A percentile compares a stretch with the other conserved stretches of the same genome.
Evolutionary conservation across 2,888 invertebrate species (phyloP).

Genomic region (Melinaea marsaeus): DNA sequence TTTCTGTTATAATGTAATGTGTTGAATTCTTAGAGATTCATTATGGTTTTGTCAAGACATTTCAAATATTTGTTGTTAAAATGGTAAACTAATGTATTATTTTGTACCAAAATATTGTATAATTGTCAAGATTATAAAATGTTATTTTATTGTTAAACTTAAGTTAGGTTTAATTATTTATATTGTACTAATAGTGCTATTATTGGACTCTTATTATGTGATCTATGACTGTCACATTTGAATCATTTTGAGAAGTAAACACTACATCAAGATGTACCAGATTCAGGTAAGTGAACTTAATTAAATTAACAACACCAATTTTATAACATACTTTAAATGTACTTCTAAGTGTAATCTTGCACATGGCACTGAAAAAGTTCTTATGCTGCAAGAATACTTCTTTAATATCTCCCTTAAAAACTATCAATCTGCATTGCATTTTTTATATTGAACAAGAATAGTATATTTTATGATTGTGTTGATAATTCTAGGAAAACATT

Average conservation of each 20-base stretch:
- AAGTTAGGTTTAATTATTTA: neutral
- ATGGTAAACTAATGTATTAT: neutral
- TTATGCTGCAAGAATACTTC: too few species aligned
- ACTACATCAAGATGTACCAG: neutral
- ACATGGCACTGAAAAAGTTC: neutral
- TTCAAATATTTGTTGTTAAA: conserved; percentile 18
- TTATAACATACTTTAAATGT: neutral
- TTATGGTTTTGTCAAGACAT: conserved; percentile 52
- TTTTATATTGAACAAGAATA: too few species aligned
- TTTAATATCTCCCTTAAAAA: too few species aligned
- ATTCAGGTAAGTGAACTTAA: conserved; percentile 13
- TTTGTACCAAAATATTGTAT: conserved; percentile 2
- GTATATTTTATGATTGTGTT: too few species aligned
- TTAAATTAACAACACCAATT: neutral
- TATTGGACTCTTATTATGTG: neutral
- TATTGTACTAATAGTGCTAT: neutral
- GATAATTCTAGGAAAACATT: too few species aligned
- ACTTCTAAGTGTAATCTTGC: neutral
- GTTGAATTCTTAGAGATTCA: neutral
- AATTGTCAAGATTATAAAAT: neutral
- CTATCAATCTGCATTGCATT: too few species aligned
- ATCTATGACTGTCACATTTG: conserved; percentile 7
- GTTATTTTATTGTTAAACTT: conserved; percentile 1
- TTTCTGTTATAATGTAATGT: neutral
- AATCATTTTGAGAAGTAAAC: conserved; percentile 8